These are phyloP conservation scores for Trichopria drosophilae DNA, from an alignment of 2,888 invertebrate species.

Conservation along the genomic window DNA sequence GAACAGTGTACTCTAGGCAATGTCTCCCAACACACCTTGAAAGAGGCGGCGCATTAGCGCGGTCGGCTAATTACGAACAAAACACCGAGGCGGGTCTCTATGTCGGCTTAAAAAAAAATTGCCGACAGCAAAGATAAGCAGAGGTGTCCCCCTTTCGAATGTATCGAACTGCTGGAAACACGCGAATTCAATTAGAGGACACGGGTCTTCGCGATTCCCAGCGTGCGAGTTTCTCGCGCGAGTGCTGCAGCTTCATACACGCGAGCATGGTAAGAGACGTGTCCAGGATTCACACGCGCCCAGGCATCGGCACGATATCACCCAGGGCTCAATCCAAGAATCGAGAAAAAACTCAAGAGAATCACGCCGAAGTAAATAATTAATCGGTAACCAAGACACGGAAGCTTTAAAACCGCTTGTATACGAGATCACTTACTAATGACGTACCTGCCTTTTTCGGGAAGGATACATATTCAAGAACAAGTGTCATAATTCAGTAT, in stretches of 20 bases:
- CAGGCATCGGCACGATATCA: too few relatives aligned
- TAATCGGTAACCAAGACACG: slow-evolving; percentile 22
- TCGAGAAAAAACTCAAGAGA: slow-evolving; percentile 13
- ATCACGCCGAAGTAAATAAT: slow-evolving; percentile 30
- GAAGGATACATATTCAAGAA: too few relatives aligned
- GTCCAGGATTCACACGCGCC: too few relatives aligned
- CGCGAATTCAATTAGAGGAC: slow-evolving; percentile 40
- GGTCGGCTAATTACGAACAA: slow-evolving; percentile 38
- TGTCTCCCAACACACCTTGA: too few relatives aligned
- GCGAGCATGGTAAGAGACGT: too few relatives aligned
- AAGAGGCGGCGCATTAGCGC: slow-evolving; percentile 24
- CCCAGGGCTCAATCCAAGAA: too few relatives aligned
- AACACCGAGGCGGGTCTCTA: slow-evolving; percentile 25
- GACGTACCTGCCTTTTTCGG: slow-evolving; percentile 29
- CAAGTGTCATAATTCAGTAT: too few relatives aligned
- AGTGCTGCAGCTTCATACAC: too few relatives aligned
- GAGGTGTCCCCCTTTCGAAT: slow-evolving; percentile 15
- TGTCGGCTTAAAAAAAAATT: slow-evolving; percentile 34
- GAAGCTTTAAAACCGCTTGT: slow-evolving; percentile 29
- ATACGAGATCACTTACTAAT: slow-evolving; percentile 30
- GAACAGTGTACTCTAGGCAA: too few relatives aligned
- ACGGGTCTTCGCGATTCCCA: slow-evolving; percentile 20
- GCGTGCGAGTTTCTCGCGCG: slow-evolving; percentile 16
- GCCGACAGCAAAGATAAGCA: slow-evolving; percentile 34
- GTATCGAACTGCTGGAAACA: slow-evolving; percentile 33